Base-by-base conservation (phyloP, 2,113 vertebrate genomes). In the Cyanistes caeruleus region DNA sequence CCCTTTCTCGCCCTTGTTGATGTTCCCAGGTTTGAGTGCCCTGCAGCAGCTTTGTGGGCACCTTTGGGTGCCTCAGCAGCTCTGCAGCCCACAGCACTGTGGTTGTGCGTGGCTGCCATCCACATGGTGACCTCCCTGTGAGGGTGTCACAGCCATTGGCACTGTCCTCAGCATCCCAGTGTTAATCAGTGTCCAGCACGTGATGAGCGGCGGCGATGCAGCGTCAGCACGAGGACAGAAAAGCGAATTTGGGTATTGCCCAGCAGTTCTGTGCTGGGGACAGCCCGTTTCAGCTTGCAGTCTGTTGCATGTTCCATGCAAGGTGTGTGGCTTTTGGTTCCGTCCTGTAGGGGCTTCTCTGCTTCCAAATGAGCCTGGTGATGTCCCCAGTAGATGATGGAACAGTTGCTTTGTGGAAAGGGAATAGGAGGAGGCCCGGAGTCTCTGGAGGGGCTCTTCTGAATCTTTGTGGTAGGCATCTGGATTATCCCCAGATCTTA, bases 1-100 rank as follows among this genome's bases (percentile, higher is more conserved):
- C 11, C 31, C 58, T 67, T 16, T 30, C 27, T 75, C 1, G 0
- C 19, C 15, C 3, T 2, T 43, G 5, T 30, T 33, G 10, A 20
- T 20, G 16, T 56, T 78, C 17, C 51, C 23, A 15, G 18, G 14
- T 84, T 58, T 35, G 41, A 62, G 69, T 17, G 51, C 13, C 9
- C 46, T 19, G n/a, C 2, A 9, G 46, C 37, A 69, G 25, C 15
- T 48, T n/a, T 33, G 39, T 1, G 9, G 52, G 39, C 3, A 1
- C 31, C 62, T 17, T 4, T 19, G 46, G 30, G 11, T 58, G n/a
- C 67, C 68, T 78, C 43, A 62, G 65, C 62, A 62, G 53, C 59
- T 78, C 43, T 65, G 65, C 62, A 62, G 53, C 59, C 0, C 0
- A 0, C 30, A 13, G 33, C 3, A 17, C 68, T 0, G 0, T 44